Conservation (phyloP, 2,888 invertebrate genomes). For the Tachina lurida region DNA sequence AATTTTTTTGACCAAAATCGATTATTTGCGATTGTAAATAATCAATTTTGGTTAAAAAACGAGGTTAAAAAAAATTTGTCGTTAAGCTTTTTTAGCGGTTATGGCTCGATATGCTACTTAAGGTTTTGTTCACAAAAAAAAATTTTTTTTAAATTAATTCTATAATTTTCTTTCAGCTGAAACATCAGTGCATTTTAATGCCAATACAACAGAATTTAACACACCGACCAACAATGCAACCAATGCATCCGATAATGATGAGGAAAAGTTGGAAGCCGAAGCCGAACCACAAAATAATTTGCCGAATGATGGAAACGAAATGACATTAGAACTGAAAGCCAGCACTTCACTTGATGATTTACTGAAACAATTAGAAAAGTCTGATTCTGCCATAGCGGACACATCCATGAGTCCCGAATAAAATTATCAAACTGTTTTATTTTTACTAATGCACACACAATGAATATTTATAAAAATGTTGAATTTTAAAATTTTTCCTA, state of each 20-base stretch:
- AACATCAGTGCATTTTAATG: not conserved
- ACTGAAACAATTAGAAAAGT: slow-evolving; percentile 50
- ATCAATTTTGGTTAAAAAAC: no score
- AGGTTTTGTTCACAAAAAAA: not conserved
- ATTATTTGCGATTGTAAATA: no score
- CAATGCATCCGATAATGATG: slow-evolving; percentile 10
- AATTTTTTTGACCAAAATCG: no score
- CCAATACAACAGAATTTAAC: slow-evolving; percentile 11
- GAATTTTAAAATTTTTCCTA: slow-evolving; percentile 23
- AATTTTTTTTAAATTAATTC: no score
- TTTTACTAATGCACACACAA: slow-evolving; percentile 26
- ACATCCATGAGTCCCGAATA: slow-evolving; percentile 47
- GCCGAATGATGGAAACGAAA: slow-evolving; percentile 17
- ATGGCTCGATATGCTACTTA: no score
- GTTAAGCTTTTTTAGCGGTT: no score
- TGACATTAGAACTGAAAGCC: not conserved
- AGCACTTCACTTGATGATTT: slow-evolving; percentile 27
- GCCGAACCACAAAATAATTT: not conserved
- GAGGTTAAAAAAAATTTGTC: no score
- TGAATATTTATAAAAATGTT: slow-evolving; percentile 44
- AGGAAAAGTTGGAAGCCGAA: slow-evolving; percentile 2
- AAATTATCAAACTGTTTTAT: slow-evolving; percentile 21
- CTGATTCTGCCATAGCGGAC: slow-evolving; percentile 69
- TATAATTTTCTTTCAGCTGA: slow-evolving; percentile 48
- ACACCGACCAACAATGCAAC: slow-evolving; percentile 1